Conservation (phyloP, 2,888 invertebrate genomes). For the Carterocephalus palaemon region DNA sequence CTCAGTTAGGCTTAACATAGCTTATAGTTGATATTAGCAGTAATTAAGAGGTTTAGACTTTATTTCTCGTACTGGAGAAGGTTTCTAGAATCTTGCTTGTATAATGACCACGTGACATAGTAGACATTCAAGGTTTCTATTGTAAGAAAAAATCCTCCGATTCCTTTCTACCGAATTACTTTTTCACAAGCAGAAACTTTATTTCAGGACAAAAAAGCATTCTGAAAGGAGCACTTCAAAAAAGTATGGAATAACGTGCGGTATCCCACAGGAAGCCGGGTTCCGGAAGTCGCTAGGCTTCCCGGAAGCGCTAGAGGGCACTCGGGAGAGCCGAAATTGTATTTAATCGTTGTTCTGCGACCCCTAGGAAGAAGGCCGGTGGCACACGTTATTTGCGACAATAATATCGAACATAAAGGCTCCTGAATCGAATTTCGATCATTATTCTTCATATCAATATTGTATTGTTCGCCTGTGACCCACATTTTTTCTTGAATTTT, state of each 20-base stretch:
- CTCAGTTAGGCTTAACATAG: slow-evolving; percentile 1
- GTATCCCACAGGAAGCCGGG: slow-evolving; percentile 68
- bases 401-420: slow-evolving; percentile 17
- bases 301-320: slow-evolving; percentile 71
- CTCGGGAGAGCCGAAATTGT: slow-evolving; percentile 66
- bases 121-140: slow-evolving; percentile 16
- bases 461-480: no score
- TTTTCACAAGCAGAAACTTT: slow-evolving; percentile 43
- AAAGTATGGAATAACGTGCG: slow-evolving; percentile 62
- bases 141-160: slow-evolving; percentile 9
- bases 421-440: background rate
- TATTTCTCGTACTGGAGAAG: no score
- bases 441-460: no score
- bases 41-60: no score
- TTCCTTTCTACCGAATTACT: slow-evolving; percentile 34
- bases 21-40: no score
- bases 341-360: slow-evolving; percentile 59
- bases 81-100: no score
- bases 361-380: slow-evolving; percentile 39
- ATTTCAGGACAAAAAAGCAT: slow-evolving; percentile 61
- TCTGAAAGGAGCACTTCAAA: slow-evolving; percentile 57
- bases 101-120: no score
- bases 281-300: slow-evolving; percentile 71
- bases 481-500: no score
- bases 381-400: slow-evolving; percentile 15